These are phyloP conservation scores for Podarcis lilfordi DNA, from an alignment of 2,797 vertebrate species.

Conservation along the genomic window DNA sequence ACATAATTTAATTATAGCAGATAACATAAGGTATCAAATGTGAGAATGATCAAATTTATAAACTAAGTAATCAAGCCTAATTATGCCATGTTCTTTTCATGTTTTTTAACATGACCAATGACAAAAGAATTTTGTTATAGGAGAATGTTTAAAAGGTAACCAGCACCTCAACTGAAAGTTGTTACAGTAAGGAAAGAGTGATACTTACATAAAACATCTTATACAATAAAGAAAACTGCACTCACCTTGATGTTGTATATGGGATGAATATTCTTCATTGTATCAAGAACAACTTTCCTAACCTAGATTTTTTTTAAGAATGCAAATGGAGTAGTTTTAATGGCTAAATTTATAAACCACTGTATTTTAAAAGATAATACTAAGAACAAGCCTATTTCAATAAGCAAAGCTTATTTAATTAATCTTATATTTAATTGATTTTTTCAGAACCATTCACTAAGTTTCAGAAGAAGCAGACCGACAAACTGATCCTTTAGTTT, in stretches of 20 bases:
- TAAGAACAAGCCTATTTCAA: background rate
- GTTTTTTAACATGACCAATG: background rate
- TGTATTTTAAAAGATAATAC: background rate
- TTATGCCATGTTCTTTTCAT: background rate
- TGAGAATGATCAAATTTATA: background rate
- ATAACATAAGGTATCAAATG: background rate
- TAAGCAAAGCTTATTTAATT: too few relatives aligned
- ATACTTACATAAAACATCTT: slow-evolving; percentile 14
- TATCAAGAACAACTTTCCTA: slow-evolving; percentile 95
- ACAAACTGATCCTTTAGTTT: background rate
- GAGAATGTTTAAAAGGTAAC: background rate
- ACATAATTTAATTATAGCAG: background rate
- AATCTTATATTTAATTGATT: background rate
- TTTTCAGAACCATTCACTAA: background rate
- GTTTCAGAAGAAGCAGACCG: background rate
- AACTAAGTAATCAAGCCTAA: background rate
- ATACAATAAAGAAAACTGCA: rapidly evolving
- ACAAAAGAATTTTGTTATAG: background rate
- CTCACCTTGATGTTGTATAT: slow-evolving; percentile 99
- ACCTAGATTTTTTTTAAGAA: slow-evolving; percentile 82
- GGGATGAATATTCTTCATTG: slow-evolving; percentile 98
- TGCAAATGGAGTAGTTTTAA: background rate
- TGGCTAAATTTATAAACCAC: background rate
- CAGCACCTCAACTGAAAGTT: background rate
- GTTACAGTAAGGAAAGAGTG: background rate